Evolutionary conservation across 92 coral and sea anemone species (phyloP), one percentile per base, ranked within the genome.

Genomic region (Actinostola sp.): DNA sequence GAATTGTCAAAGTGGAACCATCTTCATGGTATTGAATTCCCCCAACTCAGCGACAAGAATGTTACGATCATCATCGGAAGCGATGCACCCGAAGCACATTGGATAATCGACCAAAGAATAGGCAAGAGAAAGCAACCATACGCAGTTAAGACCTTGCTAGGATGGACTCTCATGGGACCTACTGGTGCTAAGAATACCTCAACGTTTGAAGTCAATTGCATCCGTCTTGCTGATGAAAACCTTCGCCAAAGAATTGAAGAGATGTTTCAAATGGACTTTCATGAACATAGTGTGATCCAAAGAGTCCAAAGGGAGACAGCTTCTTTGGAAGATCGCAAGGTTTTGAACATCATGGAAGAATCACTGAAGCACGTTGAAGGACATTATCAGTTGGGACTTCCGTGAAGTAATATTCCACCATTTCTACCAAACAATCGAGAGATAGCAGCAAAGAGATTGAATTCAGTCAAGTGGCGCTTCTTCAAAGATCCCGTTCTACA

Each of bases 31-130:
- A 35, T 79, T 70, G 66, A 70, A 13, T 63, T 79, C 43, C 67
- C 66, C 29, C 71, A 70, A 45, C 35, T 79, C 61, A 60, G 24
- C 24, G 84, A 79, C 34, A 79, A 79, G 84, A 57, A 57, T 0
- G 6, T 57, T 25, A 79, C 84, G 31, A 55, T 79, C 33, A 63
- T 79, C 23, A 77, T 77, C 61, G 83, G 83, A 12, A 77, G 72
- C 30, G 82, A 77, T 30, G 45, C 60, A 20, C 82, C 82, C 32
- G 82, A 77, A 67, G 82, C 82, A 31, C 82, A 66, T 33, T 77
- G 75, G 16, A 76, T 76, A 65, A 41, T 73, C 29, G 67, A 36
- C 21, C 48, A 30, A 38, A 33, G 65, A 24, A 34, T 29, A 2
- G 60, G 84, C 69, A 70, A 54, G 61, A 57, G 28, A 10, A 36